Conservation (phyloP, 2,113 vertebrate species). For the Gnathonemus echidnorhynchus region DNA sequence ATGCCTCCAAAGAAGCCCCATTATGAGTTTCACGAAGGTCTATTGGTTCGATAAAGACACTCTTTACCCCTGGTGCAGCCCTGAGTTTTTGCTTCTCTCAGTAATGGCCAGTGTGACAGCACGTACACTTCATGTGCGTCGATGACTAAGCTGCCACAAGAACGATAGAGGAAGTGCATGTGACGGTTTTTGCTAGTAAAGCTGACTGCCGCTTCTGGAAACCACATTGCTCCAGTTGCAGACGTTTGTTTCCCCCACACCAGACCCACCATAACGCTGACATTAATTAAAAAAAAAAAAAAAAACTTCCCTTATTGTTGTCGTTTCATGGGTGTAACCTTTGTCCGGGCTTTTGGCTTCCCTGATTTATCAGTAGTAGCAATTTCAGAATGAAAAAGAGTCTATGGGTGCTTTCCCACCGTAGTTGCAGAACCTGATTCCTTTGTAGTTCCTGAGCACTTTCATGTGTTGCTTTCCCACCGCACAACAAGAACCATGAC, state of each 20-base stretch:
- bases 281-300: neutral
- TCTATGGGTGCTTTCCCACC: neutral
- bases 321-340: neutral
- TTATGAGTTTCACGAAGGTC: neutral
- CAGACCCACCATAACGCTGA: neutral
- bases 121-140: neutral
- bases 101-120: neutral
- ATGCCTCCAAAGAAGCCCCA: neutral
- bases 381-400: neutral
- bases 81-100: neutral
- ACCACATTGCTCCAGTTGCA: neutral
- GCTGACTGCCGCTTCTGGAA: neutral
- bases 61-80: neutral
- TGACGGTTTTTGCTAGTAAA: neutral
- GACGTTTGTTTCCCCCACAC: neutral
- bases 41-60: neutral
- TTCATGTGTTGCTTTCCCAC: neutral
- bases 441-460: neutral
- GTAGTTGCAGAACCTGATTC: neutral
- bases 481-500: neutral
- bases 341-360: neutral
- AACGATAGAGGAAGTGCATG: neutral
- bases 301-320: neutral
- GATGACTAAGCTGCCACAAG: neutral
- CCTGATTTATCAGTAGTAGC: neutral